Evolutionary conservation across 2,888 invertebrate species (phyloP).

Genomic region (Tiliacea aurago): DNA sequence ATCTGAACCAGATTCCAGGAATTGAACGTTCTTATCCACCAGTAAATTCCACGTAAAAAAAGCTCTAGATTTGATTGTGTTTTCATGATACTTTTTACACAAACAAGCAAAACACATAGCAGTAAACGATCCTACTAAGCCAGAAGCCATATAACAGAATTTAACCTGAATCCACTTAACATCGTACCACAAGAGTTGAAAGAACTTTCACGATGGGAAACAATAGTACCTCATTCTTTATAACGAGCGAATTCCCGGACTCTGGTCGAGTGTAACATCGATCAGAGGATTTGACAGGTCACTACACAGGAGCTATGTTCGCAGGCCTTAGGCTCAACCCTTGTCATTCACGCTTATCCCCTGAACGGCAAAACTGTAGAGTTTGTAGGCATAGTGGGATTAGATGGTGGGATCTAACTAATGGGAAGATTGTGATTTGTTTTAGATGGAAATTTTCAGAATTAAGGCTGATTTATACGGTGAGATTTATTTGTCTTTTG

Average conservation of each 20-base stretch:
- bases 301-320: conserved; percentile 44
- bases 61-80: neutral
- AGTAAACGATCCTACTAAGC: conserved; percentile 44
- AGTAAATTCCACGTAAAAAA: neutral
- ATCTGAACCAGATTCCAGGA: neutral
- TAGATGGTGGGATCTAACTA: conserved; percentile 9
- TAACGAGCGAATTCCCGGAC: conserved; percentile 41
- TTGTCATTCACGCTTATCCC: conserved; percentile 47
- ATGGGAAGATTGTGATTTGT: conserved; percentile 25
- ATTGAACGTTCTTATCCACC: neutral
- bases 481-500: neutral
- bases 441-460: neutral
- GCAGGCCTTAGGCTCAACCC: conserved; percentile 41
- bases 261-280: conserved; percentile 32
- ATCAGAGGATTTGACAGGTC: conserved; percentile 48
- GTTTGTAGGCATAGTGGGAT: conserved; percentile 18
- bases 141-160: conserved; percentile 50
- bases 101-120: conserved; percentile 10
- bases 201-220: conserved; percentile 36
- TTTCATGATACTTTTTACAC: neutral
- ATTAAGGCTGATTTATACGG: neutral
- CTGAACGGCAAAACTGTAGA: conserved; percentile 19
- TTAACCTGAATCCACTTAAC: conserved; percentile 49
- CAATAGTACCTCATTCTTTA: conserved; percentile 32
- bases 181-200: conserved; percentile 40